phyloP scores from a whole-genome alignment of 2,888 invertebrate species.

The Oligia strigilis region DNA sequence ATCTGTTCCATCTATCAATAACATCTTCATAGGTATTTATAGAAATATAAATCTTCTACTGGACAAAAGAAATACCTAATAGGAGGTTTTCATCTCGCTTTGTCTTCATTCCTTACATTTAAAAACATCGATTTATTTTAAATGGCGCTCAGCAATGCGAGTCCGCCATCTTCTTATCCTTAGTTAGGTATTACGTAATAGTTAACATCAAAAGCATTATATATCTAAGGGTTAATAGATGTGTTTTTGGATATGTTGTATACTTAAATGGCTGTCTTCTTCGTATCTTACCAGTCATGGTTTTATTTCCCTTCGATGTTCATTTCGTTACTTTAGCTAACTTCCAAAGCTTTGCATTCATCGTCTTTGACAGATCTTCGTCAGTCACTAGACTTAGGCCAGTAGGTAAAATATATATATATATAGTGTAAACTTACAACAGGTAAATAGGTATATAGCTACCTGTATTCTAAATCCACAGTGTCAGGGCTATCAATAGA shows the following conservation, averaged over 20 bases:
- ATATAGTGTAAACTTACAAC: constrained; percentile 15
- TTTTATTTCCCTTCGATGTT: constrained; percentile 9
- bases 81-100: constrained; percentile 16
- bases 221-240: constrained; percentile 14
- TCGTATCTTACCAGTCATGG: not conserved
- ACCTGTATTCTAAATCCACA: constrained; percentile 38
- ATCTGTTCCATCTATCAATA: not conserved
- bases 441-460: constrained; percentile 4
- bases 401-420: constrained; percentile 4
- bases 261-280: not conserved
- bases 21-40: not conserved
- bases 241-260: constrained; percentile 5
- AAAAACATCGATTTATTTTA: constrained; percentile 40
- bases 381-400: constrained; percentile 20
- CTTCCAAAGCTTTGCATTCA: not conserved
- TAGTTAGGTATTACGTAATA: constrained; percentile 19
- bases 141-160: constrained; percentile 10
- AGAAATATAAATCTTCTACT: constrained; percentile 23
- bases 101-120: not conserved
- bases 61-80: not conserved
- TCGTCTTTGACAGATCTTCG: not conserved
- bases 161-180: constrained; percentile 12
- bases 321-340: not conserved
- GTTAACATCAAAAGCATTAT: constrained; percentile 38
- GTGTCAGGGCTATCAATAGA: constrained; percentile 30